A percentile compares a stretch with the other conserved stretches of the same genome.
Evolutionary conservation across 2,888 invertebrate species (phyloP).

Genomic region (Belgica antarctica): DNA sequence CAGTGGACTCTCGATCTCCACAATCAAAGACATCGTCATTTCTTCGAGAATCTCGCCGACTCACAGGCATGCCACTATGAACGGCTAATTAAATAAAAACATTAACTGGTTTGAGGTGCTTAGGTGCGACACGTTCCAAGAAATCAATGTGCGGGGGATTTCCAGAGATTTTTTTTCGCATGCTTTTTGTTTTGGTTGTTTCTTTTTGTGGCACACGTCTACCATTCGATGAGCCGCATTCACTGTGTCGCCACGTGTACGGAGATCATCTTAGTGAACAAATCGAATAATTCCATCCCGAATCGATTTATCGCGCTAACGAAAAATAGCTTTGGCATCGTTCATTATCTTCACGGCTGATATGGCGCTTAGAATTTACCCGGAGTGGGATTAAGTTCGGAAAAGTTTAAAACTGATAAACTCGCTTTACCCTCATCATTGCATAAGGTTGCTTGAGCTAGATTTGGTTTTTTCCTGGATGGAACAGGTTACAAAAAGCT

Average conservation of each 20-base stretch:
- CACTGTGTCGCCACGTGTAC: not conserved
- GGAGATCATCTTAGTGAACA: not conserved
- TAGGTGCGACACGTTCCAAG: not conserved
- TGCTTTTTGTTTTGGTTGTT: too few relatives aligned
- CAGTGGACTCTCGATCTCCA: not conserved
- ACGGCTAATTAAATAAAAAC: too few relatives aligned
- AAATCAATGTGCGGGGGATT: not conserved
- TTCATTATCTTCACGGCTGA: not conserved
- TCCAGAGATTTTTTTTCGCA: slow-evolving; percentile 16
- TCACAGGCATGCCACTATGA: not conserved
- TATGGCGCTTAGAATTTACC: not conserved
- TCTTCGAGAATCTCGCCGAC: not conserved
- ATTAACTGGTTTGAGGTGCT: not conserved
- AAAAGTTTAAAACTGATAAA: slow-evolving; percentile 7
- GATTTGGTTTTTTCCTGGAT: too few relatives aligned
- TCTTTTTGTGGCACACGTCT: too few relatives aligned
- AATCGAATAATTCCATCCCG: not conserved
- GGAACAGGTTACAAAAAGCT: too few relatives aligned
- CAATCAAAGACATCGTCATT: not conserved
- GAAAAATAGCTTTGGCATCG: not conserved
- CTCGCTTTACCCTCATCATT: too few relatives aligned
- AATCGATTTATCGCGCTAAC: too few relatives aligned
- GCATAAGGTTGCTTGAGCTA: too few relatives aligned
- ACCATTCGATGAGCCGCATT: not conserved
- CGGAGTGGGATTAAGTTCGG: not conserved